Evolutionary conservation across 2,888 invertebrate species (phyloP).

Genomic region (Caenorhabditis sp.): DNA sequence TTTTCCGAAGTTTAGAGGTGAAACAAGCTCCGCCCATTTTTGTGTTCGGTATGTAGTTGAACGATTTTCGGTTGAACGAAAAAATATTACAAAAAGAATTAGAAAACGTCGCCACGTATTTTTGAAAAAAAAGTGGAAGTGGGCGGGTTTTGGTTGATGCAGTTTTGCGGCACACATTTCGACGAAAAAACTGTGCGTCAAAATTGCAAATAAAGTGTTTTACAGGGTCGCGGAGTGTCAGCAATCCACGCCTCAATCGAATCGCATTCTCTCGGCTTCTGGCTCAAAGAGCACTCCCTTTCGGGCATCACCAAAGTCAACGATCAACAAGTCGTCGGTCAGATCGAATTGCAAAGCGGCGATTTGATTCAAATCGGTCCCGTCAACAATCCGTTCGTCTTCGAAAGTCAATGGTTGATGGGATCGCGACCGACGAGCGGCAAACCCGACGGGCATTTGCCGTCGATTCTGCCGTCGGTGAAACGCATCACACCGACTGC

Average conservation of each 20-base stretch:
- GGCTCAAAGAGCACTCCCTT: slow-evolving; percentile 55
- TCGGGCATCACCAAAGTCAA: slow-evolving; percentile 50
- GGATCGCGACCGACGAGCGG: slow-evolving; percentile 17
- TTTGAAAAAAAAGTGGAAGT: too few species aligned
- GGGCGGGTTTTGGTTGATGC: too few species aligned
- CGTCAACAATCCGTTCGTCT: slow-evolving; percentile 16
- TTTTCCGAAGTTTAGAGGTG: too few species aligned
- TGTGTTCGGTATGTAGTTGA: too few species aligned
- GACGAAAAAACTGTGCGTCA: too few species aligned
- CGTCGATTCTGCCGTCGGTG: not conserved
- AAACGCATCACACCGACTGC: not conserved
- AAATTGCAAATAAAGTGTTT: too few species aligned
- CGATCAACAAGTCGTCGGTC: slow-evolving; percentile 43
- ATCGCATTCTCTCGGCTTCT: slow-evolving; percentile 53
- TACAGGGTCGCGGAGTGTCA: slow-evolving; percentile 33
- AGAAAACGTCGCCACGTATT: too few species aligned
- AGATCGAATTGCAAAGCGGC: slow-evolving; percentile 26
- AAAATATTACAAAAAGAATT: too few species aligned
- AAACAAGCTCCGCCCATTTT: too few species aligned
- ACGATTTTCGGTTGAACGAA: too few species aligned
- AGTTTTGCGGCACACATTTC: too few species aligned
- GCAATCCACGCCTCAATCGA: slow-evolving; percentile 61
- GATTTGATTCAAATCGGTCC: slow-evolving; percentile 44
- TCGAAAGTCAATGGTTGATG: slow-evolving; percentile 32
- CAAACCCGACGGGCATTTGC: slow-evolving; percentile 5